These are phyloP conservation scores for Pangasius mekongensis DNA, from an alignment of 2,797 vertebrate species.

Conservation along the genomic window DNA sequence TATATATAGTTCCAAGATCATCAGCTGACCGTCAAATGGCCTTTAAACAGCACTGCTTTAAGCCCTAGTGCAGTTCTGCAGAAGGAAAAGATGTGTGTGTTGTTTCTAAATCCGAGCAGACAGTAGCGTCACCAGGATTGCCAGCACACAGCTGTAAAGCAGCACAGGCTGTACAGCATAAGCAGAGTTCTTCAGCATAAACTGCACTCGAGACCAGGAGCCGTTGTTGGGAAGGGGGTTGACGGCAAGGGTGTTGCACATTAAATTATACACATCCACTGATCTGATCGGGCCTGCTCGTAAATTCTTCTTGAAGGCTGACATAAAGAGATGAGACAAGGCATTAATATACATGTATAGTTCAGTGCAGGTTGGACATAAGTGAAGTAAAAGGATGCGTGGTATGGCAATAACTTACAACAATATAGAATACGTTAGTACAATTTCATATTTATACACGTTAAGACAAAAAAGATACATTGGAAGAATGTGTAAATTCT, in stretches of 20 bases:
- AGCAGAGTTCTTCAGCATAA: constrained; percentile 75
- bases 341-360: not conserved
- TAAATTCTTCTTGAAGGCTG: constrained; percentile 89
- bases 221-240: constrained; percentile 91
- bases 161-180: not conserved
- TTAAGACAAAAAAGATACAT: too few species aligned
- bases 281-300: constrained; percentile 82
- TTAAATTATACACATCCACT: constrained; percentile 92
- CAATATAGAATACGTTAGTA: not conserved
- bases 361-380: not conserved
- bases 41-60: not conserved
- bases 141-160: constrained; percentile 51
- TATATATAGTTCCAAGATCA: not conserved
- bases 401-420: not conserved
- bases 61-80: not conserved
- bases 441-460: not conserved
- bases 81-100: not conserved
- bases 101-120: constrained; percentile 43
- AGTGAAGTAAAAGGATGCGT: not conserved
- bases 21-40: not conserved
- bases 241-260: constrained; percentile 84
- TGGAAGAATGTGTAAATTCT: not conserved
- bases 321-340: constrained; percentile 32
- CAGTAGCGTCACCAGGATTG: constrained; percentile 64
- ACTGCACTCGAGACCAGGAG: constrained; percentile 89